phyloP scores from a whole-genome alignment of 2,113 vertebrate species.

The Paracanthobrama guichenoti region DNA sequence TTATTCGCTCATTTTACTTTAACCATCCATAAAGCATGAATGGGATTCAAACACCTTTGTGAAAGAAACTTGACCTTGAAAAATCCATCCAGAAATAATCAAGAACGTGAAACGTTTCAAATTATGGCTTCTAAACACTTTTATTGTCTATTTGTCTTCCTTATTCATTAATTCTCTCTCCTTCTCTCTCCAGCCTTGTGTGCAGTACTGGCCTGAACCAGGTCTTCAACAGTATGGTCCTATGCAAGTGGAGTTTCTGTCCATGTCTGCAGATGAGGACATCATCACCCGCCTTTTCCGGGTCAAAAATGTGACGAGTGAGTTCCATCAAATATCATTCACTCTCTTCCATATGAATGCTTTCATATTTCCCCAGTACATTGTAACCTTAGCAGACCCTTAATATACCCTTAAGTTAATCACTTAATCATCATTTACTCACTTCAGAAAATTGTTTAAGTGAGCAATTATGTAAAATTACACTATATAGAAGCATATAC shows the following conservation, averaged over 20 bases:
- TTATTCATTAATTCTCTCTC: neutral
- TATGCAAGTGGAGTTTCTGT: slow-evolving; percentile 95
- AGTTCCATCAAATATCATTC: slow-evolving; percentile 61
- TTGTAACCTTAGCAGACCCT: neutral
- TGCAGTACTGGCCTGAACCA: slow-evolving; percentile 95
- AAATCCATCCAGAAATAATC: slow-evolving; percentile 4
- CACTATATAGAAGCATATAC: neutral
- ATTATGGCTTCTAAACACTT: neutral
- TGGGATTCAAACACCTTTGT: neutral
- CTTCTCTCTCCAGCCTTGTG: slow-evolving; percentile 80
- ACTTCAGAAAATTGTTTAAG: slow-evolving; percentile 10
- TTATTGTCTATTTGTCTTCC: neutral
- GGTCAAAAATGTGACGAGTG: slow-evolving; percentile 92
- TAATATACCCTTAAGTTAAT: neutral
- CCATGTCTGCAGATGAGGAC: slow-evolving; percentile 87
- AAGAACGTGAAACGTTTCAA: neutral
- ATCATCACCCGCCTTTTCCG: slow-evolving; percentile 92
- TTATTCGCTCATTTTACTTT: neutral
- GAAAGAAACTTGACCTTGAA: slow-evolving; percentile 35
- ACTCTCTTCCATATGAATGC: neutral
- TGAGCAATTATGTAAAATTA: slow-evolving; percentile 10
- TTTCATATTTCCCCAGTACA: neutral
- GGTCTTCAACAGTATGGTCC: slow-evolving; percentile 93
- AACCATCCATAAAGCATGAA: neutral
- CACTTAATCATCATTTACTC: slow-evolving; percentile 2